Percentiles rank a stretch among this genome's conserved stretches.
Conservation (phyloP, 2,113 vertebrate species). For the Odocoileus virginianus region DNA sequence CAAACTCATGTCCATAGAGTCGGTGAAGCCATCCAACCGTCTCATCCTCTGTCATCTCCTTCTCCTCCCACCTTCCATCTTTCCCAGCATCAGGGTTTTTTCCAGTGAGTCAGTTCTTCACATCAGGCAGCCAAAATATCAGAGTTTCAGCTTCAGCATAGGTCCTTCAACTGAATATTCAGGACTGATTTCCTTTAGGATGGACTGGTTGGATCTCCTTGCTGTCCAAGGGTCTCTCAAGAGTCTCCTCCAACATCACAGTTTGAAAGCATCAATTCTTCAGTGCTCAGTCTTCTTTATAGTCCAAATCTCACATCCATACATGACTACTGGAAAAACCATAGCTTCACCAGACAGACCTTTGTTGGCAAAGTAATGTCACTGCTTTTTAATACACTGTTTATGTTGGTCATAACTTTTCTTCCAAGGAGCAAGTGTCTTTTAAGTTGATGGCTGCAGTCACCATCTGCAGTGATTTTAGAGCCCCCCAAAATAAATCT, state of each 20-base stretch:
- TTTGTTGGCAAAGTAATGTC: neutral
- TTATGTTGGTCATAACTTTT: neutral
- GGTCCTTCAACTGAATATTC: neutral
- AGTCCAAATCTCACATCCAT: neutral
- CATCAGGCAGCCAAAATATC: neutral
- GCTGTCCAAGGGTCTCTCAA: neutral
- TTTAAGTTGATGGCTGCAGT: neutral
- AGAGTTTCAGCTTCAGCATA: neutral
- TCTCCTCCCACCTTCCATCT: neutral
- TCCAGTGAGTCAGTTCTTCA: rapidly evolving
- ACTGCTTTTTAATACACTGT: neutral
- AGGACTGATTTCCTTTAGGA: neutral
- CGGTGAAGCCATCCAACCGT: rapidly evolving
- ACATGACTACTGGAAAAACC: neutral
- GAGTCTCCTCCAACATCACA: neutral
- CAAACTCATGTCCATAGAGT: neutral
- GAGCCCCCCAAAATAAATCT: neutral
- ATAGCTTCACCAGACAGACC: neutral
- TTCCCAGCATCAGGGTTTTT: neutral
- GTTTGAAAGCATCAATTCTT: neutral
- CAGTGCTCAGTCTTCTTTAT: neutral
- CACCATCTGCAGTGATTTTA: neutral
- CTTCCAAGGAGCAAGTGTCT: neutral
- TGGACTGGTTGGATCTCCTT: neutral
- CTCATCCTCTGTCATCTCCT: neutral